A percentile compares a stretch with the other conserved stretches of the same genome.
phyloP scores from a whole-genome alignment of 2,113 vertebrate genomes.

The Nanorana parkeri region DNA sequence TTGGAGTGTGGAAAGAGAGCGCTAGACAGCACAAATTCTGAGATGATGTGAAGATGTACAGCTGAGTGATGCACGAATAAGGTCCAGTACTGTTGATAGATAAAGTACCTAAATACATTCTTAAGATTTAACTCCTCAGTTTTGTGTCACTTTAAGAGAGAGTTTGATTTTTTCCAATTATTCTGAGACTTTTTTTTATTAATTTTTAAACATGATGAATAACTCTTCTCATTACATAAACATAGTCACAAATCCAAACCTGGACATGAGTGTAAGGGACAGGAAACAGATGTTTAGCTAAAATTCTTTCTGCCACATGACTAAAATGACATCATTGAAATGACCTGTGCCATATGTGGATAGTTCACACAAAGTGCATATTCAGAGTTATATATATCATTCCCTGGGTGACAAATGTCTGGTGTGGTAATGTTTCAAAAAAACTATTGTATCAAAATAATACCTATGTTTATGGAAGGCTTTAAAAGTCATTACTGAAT shows the following conservation, averaged over 20 bases:
- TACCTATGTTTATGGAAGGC: too few species aligned
- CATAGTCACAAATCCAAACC: not conserved
- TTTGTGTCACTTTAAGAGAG: too few species aligned
- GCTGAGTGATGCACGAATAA: too few species aligned
- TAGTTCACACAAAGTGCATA: constrained; percentile 6
- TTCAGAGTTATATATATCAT: not conserved
- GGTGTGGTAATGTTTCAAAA: not conserved
- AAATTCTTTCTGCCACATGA: constrained; percentile 34
- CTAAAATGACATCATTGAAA: constrained; percentile 41
- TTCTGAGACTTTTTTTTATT: not conserved
- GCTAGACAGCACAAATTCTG: too few species aligned
- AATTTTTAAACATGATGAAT: constrained; percentile 37
- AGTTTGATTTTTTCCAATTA: too few species aligned
- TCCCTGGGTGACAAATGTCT: constrained; percentile 4
- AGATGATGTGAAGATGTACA: too few species aligned
- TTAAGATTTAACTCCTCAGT: too few species aligned
- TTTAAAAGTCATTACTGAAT: too few species aligned
- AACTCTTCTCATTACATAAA: constrained; percentile 27
- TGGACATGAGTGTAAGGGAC: constrained; percentile 36
- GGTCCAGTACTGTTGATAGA: too few species aligned
- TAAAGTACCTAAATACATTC: too few species aligned
- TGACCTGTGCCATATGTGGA: constrained; percentile 24
- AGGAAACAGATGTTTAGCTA: constrained; percentile 21
- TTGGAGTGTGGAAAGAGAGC: too few species aligned
- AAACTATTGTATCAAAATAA: too few species aligned